Conservation (phyloP, 2,113 vertebrate species). For the Gallinago undulata region DNA sequence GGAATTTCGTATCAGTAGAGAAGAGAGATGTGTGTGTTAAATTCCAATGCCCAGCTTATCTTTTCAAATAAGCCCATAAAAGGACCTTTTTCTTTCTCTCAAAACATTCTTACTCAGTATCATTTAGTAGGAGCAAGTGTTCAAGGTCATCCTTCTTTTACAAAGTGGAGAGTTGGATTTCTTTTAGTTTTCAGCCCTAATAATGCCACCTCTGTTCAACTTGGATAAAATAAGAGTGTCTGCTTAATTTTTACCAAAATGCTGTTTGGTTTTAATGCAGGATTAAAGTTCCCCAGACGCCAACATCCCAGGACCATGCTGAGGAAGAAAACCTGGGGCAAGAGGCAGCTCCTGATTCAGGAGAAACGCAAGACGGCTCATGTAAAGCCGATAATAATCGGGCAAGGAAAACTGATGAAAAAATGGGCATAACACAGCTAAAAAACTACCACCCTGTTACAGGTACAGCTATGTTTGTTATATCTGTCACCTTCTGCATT, state of each 20-base stretch:
- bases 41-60: not conserved
- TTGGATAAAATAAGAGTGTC: not conserved
- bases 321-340: conserved; percentile 71
- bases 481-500: not conserved
- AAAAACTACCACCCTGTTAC: conserved; percentile 81
- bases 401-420: conserved; percentile 70
- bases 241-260: not conserved
- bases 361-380: not conserved
- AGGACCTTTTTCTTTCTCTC: not conserved
- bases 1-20: not conserved
- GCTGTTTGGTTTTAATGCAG: conserved; percentile 40
- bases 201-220: not conserved
- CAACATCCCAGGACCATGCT: conserved; percentile 40
- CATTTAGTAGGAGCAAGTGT: not conserved
- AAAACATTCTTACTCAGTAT: not conserved
- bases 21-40: not conserved
- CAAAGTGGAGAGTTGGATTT: not conserved
- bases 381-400: conserved; percentile 2
- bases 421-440: conserved; percentile 63
- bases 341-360: conserved; percentile 5
- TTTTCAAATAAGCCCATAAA: not conserved
- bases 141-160: not conserved
- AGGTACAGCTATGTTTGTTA: conserved; percentile 66
- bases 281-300: conserved; percentile 70
- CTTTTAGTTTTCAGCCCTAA: not conserved